Evolutionary conservation across 2,888 invertebrate species (phyloP), one percentile per base, ranked within the genome.

Genomic region (Ectemnius cavifrons): DNA sequence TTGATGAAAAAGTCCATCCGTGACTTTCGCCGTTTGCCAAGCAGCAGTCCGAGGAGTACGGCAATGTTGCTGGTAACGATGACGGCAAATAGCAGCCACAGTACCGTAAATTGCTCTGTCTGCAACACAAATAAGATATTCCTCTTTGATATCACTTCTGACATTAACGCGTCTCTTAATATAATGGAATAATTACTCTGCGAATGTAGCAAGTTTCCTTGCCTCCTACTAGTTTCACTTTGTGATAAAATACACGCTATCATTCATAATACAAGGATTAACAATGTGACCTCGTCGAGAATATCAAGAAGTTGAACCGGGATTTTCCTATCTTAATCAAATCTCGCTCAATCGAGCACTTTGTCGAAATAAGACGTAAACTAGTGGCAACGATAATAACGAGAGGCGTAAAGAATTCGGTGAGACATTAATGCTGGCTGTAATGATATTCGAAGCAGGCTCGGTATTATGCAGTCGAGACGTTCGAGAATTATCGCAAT

Each of bases 1-100:
- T 96, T 96, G 84, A 98, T 98, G 92, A 98, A 98, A 92, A 97
- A 98, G 91, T 98, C 97, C 97, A 98, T 98, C 62, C 98, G 93
- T 63, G 97, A 97, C 90, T 97, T 97, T 84, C 97, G 93, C 65
- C 96, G 95, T 88, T 97, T 97, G 80, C 96, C 96, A 85, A 96
- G 93, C 69, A 95, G 93, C 72, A 98, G 93, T 0, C 97, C 96
- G 0, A 95, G 94, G 59, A 98, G 93, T n/a, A 98, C 98, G 0
- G 96, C 95, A 18, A 95, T 93, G 91, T 98, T 98, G 46, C 97
- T 96, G 64, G 96, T 93, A 58, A 98, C 96, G 79, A 98, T 98
- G 64, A 96, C 93, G 62, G 94, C 93, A 89, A 98, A 96, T 45
- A 98, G 92, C 75, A 97, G 93, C 95, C 96, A 96, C 86, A 97